A percentile compares a stretch with the other conserved stretches of the same genome.
Evolutionary conservation across 2,113 vertebrate genomes (phyloP).

Genomic region (Nerophis lumbriciformis): DNA sequence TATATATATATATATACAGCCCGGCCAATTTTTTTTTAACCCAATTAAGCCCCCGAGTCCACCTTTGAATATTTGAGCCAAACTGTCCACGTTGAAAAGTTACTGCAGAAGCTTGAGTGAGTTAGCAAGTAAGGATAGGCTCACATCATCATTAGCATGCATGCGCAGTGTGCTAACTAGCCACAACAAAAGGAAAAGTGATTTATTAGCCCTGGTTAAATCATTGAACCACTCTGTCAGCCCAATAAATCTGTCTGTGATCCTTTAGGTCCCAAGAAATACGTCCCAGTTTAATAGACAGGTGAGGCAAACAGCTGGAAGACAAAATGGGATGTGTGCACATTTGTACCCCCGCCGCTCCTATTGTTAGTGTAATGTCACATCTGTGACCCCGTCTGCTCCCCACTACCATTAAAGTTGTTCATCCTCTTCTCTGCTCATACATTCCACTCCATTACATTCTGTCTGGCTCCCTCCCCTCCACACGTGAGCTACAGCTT

Average conservation of each 20-base stretch:
- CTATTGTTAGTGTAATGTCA: constrained; percentile 65
- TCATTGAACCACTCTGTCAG: constrained; percentile 43
- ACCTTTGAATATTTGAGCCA: too few relatives aligned
- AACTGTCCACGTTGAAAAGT: neutral
- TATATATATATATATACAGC: too few relatives aligned
- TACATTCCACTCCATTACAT: constrained; percentile 73
- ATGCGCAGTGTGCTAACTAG: constrained; percentile 8
- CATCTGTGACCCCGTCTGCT: constrained; percentile 74
- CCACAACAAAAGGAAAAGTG: constrained; percentile 31
- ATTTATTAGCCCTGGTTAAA: constrained; percentile 57
- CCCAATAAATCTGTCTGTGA: constrained; percentile 65
- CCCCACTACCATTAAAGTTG: constrained; percentile 42
- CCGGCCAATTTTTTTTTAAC: too few relatives aligned
- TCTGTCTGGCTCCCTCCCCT: constrained; percentile 50
- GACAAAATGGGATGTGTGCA: constrained; percentile 62
- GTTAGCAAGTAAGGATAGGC: neutral
- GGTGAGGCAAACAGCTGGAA: constrained; percentile 68
- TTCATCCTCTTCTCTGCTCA: constrained; percentile 61
- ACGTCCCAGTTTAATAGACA: constrained; percentile 73
- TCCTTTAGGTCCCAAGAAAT: constrained; percentile 58
- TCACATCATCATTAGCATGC: neutral
- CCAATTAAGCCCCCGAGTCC: too few relatives aligned
- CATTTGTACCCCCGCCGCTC: constrained; percentile 55
- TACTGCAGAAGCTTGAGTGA: neutral
- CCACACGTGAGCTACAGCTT: constrained; percentile 36